Evolutionary conservation across 2,888 invertebrate genomes (phyloP).

Genomic region (Cheilosia scutellata): DNA sequence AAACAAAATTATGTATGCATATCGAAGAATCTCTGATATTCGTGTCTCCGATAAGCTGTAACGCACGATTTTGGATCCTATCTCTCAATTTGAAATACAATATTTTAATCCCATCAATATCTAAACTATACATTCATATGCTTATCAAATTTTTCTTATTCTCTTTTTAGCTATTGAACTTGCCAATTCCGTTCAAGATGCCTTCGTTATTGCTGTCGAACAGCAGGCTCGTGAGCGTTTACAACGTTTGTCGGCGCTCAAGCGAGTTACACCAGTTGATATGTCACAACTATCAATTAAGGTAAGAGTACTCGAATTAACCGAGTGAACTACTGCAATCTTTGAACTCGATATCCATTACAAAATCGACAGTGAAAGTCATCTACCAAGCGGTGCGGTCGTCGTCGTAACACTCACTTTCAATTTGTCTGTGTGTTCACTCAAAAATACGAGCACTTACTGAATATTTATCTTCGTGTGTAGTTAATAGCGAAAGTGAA

Average conservation of each 20-base stretch:
- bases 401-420: constrained; percentile 22
- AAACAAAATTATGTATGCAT: too few relatives aligned
- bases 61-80: too few relatives aligned
- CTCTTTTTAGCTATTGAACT: constrained; percentile 91
- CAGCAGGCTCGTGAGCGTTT: constrained; percentile 96
- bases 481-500: constrained; percentile 47
- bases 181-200: constrained; percentile 96
- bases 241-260: constrained; percentile 95
- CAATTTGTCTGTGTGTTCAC: constrained; percentile 24
- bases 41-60: too few relatives aligned
- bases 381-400: background rate
- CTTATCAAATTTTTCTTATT: constrained; percentile 27
- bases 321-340: background rate
- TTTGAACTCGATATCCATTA: constrained; percentile 6
- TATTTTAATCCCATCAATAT: too few relatives aligned
- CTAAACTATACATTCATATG: too few relatives aligned
- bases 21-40: too few relatives aligned
- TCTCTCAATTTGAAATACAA: too few relatives aligned
- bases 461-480: constrained; percentile 32
- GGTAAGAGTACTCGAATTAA: constrained; percentile 84
- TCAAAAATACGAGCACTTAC: constrained; percentile 31
- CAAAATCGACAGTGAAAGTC: constrained; percentile 36
- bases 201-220: constrained; percentile 99
- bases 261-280: constrained; percentile 96
- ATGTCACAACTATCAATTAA: constrained; percentile 95